These are phyloP conservation scores for Microhierax caerulescens DNA, from an alignment of 2,797 vertebrate species.

Conservation along the genomic window DNA sequence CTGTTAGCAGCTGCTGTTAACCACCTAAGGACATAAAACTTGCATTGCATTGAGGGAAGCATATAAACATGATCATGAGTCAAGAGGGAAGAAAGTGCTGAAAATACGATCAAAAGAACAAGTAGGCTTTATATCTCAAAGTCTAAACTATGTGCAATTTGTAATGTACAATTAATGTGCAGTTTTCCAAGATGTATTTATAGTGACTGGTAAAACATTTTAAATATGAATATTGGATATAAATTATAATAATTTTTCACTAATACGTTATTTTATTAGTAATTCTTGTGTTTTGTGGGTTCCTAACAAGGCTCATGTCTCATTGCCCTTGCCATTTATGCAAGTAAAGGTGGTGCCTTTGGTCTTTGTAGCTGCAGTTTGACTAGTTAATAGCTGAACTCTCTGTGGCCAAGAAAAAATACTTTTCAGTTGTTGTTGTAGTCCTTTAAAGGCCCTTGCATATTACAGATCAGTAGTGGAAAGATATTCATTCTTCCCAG, in stretches of 20 bases:
- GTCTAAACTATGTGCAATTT: background rate
- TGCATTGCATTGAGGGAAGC: background rate
- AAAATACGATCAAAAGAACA: background rate
- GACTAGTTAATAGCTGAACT: background rate
- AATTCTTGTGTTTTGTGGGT: background rate
- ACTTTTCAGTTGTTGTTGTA: background rate
- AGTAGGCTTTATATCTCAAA: background rate
- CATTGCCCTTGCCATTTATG: background rate
- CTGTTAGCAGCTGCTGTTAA: background rate
- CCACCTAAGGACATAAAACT: background rate
- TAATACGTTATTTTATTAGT: too few species aligned
- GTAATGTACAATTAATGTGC: background rate
- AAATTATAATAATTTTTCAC: background rate
- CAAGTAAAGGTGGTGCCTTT: background rate
- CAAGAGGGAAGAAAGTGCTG: background rate
- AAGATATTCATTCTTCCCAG: background rate
- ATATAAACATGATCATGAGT: background rate
- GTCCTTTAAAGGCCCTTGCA: background rate
- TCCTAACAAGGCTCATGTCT: background rate
- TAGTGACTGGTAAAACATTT: background rate
- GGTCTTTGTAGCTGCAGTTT: background rate
- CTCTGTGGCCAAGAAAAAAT: background rate
- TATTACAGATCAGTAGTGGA: background rate
- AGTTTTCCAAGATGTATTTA: background rate
- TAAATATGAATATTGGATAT: background rate